These are phyloP conservation scores for Embiotoca jacksoni DNA, from an alignment of 2,113 vertebrate species.

Conservation along the genomic window DNA sequence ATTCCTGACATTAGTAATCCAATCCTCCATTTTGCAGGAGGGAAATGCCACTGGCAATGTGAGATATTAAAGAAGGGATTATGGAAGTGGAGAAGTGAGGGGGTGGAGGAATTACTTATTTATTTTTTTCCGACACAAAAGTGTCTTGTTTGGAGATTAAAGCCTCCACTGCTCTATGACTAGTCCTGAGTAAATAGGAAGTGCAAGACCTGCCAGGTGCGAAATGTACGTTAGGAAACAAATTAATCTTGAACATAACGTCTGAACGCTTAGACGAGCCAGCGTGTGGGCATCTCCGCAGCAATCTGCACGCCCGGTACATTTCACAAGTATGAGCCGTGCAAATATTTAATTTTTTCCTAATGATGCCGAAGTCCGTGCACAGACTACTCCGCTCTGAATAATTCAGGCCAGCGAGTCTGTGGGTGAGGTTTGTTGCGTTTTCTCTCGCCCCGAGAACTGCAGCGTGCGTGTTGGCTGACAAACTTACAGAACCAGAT, in stretches of 20 bases:
- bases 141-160: constrained; percentile 72
- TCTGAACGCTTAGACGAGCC: background rate
- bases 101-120: background rate
- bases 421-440: background rate
- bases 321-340: constrained; percentile 5
- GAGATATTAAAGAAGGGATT: constrained; percentile 75
- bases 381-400: background rate
- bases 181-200: constrained; percentile 45
- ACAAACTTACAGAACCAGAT: constrained; percentile 28
- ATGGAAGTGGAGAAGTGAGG: constrained; percentile 57
- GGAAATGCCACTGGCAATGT: constrained; percentile 59
- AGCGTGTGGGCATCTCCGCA: background rate
- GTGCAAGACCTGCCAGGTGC: constrained; percentile 7
- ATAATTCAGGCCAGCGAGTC: constrained; percentile 23
- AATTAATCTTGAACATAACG: constrained; percentile 29
- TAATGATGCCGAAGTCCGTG: constrained; percentile 24
- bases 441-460: constrained; percentile 8
- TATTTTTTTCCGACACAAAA: constrained; percentile 46
- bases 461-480: constrained; percentile 8
- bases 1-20: constrained; percentile 67
- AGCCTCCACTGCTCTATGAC: constrained; percentile 45
- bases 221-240: constrained; percentile 25
- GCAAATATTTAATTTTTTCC: constrained; percentile 38
- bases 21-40: constrained; percentile 64
- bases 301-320: constrained; percentile 1